phyloP scores from a whole-genome alignment of 2,797 vertebrate species.

The Anabas testudineus region DNA sequence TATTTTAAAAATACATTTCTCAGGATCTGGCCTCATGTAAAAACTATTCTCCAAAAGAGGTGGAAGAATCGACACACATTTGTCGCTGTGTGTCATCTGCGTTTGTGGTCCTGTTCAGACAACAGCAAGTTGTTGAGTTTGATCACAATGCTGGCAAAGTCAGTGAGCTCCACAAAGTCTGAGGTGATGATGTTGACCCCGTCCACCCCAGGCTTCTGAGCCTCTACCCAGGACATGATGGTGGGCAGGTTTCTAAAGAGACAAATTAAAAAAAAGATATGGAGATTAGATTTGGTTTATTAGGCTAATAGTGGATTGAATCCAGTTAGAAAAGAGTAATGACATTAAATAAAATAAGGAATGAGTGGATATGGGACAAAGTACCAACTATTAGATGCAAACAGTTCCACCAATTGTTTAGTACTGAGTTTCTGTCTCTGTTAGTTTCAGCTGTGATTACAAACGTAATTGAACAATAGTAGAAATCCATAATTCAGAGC shows the following conservation, averaged over 20 bases:
- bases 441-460: slow-evolving; percentile 9
- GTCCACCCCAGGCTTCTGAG: slow-evolving; percentile 90
- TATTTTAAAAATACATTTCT: neutral
- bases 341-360: neutral
- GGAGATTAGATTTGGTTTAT: neutral
- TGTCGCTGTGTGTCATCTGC: slow-evolving; percentile 65
- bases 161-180: slow-evolving; percentile 97
- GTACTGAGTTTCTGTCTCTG: slow-evolving; percentile 25
- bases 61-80: slow-evolving; percentile 4
- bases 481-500: neutral
- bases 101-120: slow-evolving; percentile 66
- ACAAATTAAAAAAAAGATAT: slow-evolving; percentile 6
- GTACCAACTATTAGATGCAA: neutral
- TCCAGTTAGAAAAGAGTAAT: neutral
- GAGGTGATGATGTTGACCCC: slow-evolving; percentile 99
- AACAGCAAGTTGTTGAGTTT: slow-evolving; percentile 91
- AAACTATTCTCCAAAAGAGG: neutral
- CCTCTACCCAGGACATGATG: slow-evolving; percentile 95
- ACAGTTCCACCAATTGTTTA: neutral
- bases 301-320: neutral
- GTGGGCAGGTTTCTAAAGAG: slow-evolving; percentile 91
- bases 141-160: slow-evolving; percentile 96
- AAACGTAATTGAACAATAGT: neutral
- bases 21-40: neutral
- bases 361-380: neutral